A percentile compares a stretch with the other conserved stretches of the same genome.
Evolutionary conservation across 1,140 invertebrate species (phyloP).

Genomic region (Solenopsis invicta): DNA sequence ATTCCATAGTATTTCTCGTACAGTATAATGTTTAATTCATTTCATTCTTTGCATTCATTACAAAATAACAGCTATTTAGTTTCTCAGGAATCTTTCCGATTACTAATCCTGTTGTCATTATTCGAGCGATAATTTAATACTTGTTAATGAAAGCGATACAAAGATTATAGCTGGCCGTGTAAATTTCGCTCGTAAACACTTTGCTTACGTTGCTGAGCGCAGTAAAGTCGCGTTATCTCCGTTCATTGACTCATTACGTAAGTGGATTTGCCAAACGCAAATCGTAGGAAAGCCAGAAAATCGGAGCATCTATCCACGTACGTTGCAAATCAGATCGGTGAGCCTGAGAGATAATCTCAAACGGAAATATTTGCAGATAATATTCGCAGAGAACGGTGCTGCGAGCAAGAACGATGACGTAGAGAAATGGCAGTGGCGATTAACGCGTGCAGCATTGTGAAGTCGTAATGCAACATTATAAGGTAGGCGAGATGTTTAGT

Average conservation of each 20-base stretch:
- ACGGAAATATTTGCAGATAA: conserved; percentile 31
- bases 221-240: conserved; percentile 24
- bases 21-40: not conserved
- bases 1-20: not conserved
- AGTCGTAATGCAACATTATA: conserved; percentile 16
- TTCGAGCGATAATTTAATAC: not conserved
- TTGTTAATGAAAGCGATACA: not conserved
- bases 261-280: conserved; percentile 4
- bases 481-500: conserved; percentile 50
- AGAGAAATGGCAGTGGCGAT: conserved; percentile 32
- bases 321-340: not conserved
- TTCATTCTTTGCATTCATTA: not conserved
- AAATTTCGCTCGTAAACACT: conserved; percentile 16
- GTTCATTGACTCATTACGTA: conserved; percentile 22
- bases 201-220: not conserved
- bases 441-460: conserved; percentile 8
- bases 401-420: conserved; percentile 35
- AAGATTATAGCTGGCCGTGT: not conserved
- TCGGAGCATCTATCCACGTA: not conserved
- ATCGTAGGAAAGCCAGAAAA: not conserved
- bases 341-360: not conserved
- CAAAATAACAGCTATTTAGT: not conserved
- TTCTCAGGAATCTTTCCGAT: not conserved
- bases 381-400: not conserved
- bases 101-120: not conserved